A percentile compares a stretch with the other conserved stretches of the same genome.
These are phyloP conservation scores for Leptinotarsa texana DNA, from an alignment of 1,140 invertebrate genomes.

Conservation along the genomic window DNA sequence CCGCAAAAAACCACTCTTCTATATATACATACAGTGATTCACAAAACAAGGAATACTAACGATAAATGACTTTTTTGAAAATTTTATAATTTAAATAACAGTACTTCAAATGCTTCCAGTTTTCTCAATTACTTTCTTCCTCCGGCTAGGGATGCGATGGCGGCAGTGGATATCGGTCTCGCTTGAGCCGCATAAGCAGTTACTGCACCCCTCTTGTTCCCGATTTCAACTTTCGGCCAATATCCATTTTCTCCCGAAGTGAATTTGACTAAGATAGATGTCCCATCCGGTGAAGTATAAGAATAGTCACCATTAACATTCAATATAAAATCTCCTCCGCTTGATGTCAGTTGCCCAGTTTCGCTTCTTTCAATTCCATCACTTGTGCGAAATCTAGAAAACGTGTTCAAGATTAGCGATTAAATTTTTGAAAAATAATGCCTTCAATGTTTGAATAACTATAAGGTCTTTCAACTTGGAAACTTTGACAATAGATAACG, in stretches of 20 bases:
- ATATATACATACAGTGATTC: neutral
- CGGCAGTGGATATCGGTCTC: slow-evolving; percentile 57
- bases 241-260: slow-evolving; percentile 63
- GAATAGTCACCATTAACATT: slow-evolving; percentile 61
- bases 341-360: slow-evolving; percentile 53
- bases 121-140: neutral
- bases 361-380: slow-evolving; percentile 40
- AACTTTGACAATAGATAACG: no score
- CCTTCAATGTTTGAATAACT: no score
- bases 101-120: neutral
- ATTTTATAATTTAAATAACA: neutral
- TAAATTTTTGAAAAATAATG: no score
- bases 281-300: slow-evolving; percentile 60
- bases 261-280: slow-evolving; percentile 58
- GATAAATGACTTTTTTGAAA: neutral
- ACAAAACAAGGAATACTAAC: neutral
- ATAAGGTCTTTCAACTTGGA: no score
- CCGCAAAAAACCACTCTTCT: no score
- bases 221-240: slow-evolving; percentile 51
- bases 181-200: slow-evolving; percentile 54
- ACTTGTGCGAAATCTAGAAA: slow-evolving; percentile 22
- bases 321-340: slow-evolving; percentile 60
- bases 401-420: no score
- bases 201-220: neutral
- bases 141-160: slow-evolving; percentile 49